phyloP scores from a whole-genome alignment of 2,888 invertebrate species.

The Allacma fusca region DNA sequence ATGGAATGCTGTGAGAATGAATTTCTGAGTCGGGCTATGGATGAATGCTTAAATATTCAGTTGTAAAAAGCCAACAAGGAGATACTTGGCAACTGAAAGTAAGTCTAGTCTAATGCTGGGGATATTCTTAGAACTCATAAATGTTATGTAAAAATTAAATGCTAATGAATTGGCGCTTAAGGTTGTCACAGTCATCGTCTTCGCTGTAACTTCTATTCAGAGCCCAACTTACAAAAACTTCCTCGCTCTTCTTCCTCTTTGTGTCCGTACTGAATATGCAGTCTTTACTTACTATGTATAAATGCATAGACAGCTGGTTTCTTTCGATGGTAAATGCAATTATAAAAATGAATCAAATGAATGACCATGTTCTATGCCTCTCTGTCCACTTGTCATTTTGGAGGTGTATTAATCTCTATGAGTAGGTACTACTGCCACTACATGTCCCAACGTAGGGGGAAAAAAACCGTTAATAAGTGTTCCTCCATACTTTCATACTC shows the following conservation, averaged over 20 bases:
- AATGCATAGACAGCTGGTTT: neutral
- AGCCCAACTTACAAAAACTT: neutral
- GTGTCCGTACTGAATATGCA: no score
- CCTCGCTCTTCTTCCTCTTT: slow-evolving; percentile 1
- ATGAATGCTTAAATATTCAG: neutral
- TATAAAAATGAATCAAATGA: neutral
- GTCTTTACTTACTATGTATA: no score
- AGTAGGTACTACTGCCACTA: neutral
- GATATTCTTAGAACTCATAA: neutral
- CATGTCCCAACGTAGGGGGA: no score
- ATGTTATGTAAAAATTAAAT: neutral
- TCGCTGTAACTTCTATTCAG: neutral
- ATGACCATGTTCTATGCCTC: neutral
- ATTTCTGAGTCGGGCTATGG: neutral
- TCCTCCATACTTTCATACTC: no score
- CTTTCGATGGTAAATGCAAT: slow-evolving; percentile 6
- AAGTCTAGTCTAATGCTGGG: no score
- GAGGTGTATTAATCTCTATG: neutral
- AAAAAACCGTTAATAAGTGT: no score
- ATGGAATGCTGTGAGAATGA: slow-evolving; percentile 31
- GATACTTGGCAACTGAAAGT: no score
- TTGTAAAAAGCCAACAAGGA: no score
- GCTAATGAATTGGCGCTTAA: slow-evolving; percentile 9
- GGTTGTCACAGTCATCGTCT: neutral
- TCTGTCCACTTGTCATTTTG: neutral